Base-by-base conservation (phyloP, 2,113 vertebrate species). In the Saimiri boliviensis region DNA sequence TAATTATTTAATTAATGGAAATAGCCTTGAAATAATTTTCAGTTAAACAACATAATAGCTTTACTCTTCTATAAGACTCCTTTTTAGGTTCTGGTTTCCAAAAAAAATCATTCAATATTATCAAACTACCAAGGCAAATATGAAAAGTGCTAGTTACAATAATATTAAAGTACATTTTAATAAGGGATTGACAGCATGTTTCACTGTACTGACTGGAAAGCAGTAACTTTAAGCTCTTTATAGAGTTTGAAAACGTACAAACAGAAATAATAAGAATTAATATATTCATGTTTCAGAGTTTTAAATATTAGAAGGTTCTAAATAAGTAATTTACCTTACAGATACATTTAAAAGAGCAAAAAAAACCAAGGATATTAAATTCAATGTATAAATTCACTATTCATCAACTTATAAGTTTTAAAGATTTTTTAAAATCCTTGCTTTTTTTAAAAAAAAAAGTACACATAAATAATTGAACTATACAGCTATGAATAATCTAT, bases 1-100 rank as follows among this genome's bases (percentile, higher is more conserved):
- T 58, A 92, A 83, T 79, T 97, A 86, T 83, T 96, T 91, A 84
- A 25, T 93, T 19, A 83, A 73, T 90, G 81, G 92, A 89, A 96
- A 92, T 9, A 76, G 81, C 16, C 68, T 91, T 86, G 40, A 93
- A 87, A 37, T 52, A 86, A 92, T 82, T 97, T 77, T 93, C n/a
- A 86, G 68, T 68, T 73, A 90, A 94, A 94, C 25, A 95, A 82
- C 6, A 13, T 49, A 94, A 79, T 37, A 93, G 25, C 3, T 79
- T 71, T 30, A 68, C 32, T 88, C 45, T 76, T 73, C 68, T 54
- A 58, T 66, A 30, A 42, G 56, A 91, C 30, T 92, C 30, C 60
- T 71, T 87, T 92, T 91, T 42, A 90, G 60, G 40, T 37, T 89
- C 40, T 97, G 60, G 8, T 71, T 96, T 74, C 52, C 49, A 74